Percentiles rank a stretch among this genome's conserved stretches.
phyloP scores from a whole-genome alignment of 2,888 invertebrate species.

The Perizoma affinitatum region DNA sequence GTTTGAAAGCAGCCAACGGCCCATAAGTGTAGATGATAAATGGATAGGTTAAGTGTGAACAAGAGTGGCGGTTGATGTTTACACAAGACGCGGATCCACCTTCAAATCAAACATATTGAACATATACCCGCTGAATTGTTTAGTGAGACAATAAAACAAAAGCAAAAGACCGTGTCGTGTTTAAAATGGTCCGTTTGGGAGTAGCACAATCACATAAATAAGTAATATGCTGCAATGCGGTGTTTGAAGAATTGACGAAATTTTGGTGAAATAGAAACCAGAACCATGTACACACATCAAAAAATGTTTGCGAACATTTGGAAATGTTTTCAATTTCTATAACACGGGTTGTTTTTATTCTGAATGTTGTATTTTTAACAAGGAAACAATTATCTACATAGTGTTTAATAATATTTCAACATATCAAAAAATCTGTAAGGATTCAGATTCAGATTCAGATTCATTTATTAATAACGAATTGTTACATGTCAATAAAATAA shows the following conservation, averaged over 20 bases:
- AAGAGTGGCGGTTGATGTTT: slow-evolving; percentile 40
- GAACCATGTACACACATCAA: too few relatives aligned
- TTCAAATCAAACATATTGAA: slow-evolving; percentile 46
- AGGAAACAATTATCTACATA: too few relatives aligned
- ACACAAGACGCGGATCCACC: slow-evolving; percentile 42
- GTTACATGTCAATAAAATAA: too few relatives aligned
- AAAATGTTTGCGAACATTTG: too few relatives aligned
- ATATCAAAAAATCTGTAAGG: too few relatives aligned
- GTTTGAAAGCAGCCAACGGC: slow-evolving; percentile 35
- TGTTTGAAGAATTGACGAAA: slow-evolving; percentile 66
- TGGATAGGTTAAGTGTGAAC: slow-evolving; percentile 41
- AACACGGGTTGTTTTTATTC: too few relatives aligned
- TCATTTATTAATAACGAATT: too few relatives aligned
- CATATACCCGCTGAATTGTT: slow-evolving; percentile 45
- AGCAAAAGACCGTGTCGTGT: slow-evolving; percentile 46
- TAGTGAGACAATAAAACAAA: slow-evolving; percentile 53
- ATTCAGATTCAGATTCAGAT: too few relatives aligned
- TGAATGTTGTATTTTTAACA: too few relatives aligned
- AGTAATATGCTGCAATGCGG: slow-evolving; percentile 78
- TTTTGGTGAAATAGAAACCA: slow-evolving; percentile 4
- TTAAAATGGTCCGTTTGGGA: slow-evolving; percentile 60
- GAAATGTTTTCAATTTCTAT: too few relatives aligned
- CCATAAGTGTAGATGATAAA: slow-evolving; percentile 48
- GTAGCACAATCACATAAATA: slow-evolving; percentile 73
- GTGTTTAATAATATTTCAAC: too few relatives aligned